These are phyloP conservation scores for Platichthys flesus DNA, from an alignment of 2,113 vertebrate species.

Conservation along the genomic window DNA sequence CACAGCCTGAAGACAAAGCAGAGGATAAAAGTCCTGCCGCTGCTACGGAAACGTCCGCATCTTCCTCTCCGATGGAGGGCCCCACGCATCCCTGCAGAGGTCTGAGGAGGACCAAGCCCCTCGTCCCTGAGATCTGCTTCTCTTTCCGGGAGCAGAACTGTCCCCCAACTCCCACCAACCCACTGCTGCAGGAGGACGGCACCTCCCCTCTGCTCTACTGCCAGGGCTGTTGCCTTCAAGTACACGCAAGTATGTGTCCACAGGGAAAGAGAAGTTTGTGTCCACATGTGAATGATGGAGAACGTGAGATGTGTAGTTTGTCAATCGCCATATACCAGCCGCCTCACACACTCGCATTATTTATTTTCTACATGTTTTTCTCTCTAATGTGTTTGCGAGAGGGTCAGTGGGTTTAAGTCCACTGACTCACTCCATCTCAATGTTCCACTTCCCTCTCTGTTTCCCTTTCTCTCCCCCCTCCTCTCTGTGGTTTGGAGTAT, in stretches of 20 bases:
- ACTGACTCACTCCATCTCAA: slow-evolving; percentile 54
- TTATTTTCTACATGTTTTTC: slow-evolving; percentile 35
- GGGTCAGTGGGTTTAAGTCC: slow-evolving; percentile 71
- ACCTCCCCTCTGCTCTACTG: slow-evolving; percentile 93
- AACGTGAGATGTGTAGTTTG: slow-evolving; percentile 1
- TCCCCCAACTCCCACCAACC: slow-evolving; percentile 89
- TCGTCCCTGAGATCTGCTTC: slow-evolving; percentile 98
- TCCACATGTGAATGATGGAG: not conserved
- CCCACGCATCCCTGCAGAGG: slow-evolving; percentile 2
- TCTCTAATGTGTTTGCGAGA: slow-evolving; percentile 41
- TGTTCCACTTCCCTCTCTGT: slow-evolving; percentile 45
- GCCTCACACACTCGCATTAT: slow-evolving; percentile 24
- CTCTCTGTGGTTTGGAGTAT: slow-evolving; percentile 61
- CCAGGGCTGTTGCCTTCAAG: slow-evolving; percentile 88
- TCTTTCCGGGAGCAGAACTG: slow-evolving; percentile 91
- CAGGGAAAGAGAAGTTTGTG: too few relatives aligned
- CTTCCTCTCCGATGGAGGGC: slow-evolving; percentile 21
- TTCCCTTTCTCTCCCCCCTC: slow-evolving; percentile 21
- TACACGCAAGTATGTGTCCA: slow-evolving; percentile 93
- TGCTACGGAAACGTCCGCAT: slow-evolving; percentile 7
- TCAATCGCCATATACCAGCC: slow-evolving; percentile 7
- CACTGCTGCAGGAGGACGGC: slow-evolving; percentile 92
- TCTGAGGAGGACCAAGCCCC: slow-evolving; percentile 82
- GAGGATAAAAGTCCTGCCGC: slow-evolving; percentile 64
- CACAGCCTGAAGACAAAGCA: slow-evolving; percentile 85